Percentiles rank a stretch among this genome's conserved stretches.
Conservation (phyloP, 2,888 invertebrate genomes). For the Coleophora deauratella region DNA sequence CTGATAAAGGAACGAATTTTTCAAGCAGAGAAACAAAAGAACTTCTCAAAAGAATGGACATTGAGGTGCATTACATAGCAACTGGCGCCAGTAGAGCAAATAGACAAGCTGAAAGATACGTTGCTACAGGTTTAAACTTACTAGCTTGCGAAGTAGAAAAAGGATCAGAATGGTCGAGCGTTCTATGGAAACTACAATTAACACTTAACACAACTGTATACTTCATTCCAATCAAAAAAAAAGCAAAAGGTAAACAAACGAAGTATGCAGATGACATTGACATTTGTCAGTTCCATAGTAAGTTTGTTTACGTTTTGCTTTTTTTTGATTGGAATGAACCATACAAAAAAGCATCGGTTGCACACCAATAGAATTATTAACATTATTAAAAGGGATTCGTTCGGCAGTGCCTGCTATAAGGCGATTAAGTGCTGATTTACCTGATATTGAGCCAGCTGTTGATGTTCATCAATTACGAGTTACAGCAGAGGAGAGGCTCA, state of each 20-base stretch:
- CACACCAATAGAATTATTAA: background rate
- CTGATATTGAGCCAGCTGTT: no score
- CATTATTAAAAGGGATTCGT: no score
- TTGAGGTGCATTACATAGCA: background rate
- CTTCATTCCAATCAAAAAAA: no score
- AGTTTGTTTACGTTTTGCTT: no score
- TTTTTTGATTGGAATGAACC: no score
- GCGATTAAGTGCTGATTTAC: no score
- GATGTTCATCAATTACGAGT: no score
- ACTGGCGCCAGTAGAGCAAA: background rate
- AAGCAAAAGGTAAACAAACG: no score
- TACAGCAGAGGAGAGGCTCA: no score
- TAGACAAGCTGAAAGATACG: background rate
- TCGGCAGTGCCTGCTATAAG: no score
- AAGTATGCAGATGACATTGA: no score
- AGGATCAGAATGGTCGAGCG: background rate
- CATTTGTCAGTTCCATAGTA: no score
- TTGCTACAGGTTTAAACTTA: background rate
- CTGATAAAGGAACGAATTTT: slow-evolving; percentile 18
- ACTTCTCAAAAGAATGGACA: slow-evolving; percentile 10
- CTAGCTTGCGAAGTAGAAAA: background rate
- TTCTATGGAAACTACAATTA: background rate
- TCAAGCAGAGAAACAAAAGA: slow-evolving; percentile 1
- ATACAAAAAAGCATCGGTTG: background rate
- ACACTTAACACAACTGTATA: background rate